Conservation (phyloP, 2,888 invertebrate species). For the Andrena camellia region DNA sequence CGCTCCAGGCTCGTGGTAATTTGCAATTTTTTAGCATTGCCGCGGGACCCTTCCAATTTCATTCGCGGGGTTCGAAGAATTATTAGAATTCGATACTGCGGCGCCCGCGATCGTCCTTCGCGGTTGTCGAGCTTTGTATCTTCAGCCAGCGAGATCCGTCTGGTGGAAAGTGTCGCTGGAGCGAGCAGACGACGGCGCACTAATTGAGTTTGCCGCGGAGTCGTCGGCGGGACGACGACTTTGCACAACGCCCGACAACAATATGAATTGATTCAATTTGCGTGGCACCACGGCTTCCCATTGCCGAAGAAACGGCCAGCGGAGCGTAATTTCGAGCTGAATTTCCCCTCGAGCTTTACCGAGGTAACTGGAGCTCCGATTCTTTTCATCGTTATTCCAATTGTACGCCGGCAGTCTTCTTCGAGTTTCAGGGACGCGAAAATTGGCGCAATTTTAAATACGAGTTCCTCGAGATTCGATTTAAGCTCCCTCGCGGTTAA, state of each 20-base stretch:
- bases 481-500: too few species aligned
- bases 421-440: too few species aligned
- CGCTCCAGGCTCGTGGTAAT: neutral
- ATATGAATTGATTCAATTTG: conserved; percentile 70
- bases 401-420: too few species aligned
- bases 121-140: conserved; percentile 26
- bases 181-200: conserved; percentile 6
- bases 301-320: conserved; percentile 48
- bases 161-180: conserved; percentile 1
- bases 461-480: too few species aligned
- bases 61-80: conserved; percentile 16
- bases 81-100: conserved; percentile 45
- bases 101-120: neutral
- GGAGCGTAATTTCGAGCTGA: conserved; percentile 20
- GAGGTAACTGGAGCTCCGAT: neutral
- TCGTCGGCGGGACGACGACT: conserved; percentile 28
- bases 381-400: too few species aligned
- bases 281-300: conserved; percentile 52
- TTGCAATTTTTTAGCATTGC: conserved; percentile 15
- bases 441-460: too few species aligned
- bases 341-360: conserved; percentile 6
- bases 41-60: neutral
- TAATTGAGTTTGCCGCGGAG: conserved; percentile 50
- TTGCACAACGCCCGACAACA: conserved; percentile 47
- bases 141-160: neutral